Evolutionary conservation across 2,113 vertebrate genomes (phyloP).

Genomic region (Myotis lucifugus): DNA sequence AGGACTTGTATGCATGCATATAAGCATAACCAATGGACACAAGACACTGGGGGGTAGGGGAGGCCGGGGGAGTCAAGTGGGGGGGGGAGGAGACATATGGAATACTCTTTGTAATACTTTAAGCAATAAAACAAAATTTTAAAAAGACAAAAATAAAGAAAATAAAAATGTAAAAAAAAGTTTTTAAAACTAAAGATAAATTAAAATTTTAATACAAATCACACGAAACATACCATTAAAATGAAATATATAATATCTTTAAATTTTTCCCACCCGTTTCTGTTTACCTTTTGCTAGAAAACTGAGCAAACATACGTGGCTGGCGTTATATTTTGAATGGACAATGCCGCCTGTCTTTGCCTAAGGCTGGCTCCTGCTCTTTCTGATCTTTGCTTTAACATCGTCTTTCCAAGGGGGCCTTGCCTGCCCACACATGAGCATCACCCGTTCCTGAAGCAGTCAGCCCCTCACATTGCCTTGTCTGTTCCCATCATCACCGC

Average conservation of each 20-base stretch:
- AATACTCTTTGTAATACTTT: too few relatives aligned
- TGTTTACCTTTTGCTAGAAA: neutral
- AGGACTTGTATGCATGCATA: too few relatives aligned
- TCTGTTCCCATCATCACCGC: neutral
- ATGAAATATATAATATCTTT: neutral
- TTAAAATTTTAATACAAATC: neutral
- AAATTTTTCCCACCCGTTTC: neutral
- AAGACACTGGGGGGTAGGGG: too few relatives aligned
- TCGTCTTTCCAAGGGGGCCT: accelerated
- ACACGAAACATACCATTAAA: neutral
- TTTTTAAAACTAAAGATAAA: neutral
- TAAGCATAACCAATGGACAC: too few relatives aligned
- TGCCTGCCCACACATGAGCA: accelerated
- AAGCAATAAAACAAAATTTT: too few relatives aligned
- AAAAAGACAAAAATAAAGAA: neutral
- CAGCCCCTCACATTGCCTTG: accelerated
- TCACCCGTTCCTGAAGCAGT: accelerated
- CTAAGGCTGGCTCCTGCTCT: neutral
- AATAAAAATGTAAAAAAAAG: neutral
- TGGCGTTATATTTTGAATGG: accelerated
- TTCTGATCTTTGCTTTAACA: neutral
- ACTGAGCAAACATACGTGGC: accelerated
- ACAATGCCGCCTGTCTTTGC: accelerated
- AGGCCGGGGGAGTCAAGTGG: too few relatives aligned
- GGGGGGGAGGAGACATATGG: too few relatives aligned